These are phyloP conservation scores for Hyperoplus lanceolatus DNA, from an alignment of 2,797 vertebrate genomes.

Conservation along the genomic window DNA sequence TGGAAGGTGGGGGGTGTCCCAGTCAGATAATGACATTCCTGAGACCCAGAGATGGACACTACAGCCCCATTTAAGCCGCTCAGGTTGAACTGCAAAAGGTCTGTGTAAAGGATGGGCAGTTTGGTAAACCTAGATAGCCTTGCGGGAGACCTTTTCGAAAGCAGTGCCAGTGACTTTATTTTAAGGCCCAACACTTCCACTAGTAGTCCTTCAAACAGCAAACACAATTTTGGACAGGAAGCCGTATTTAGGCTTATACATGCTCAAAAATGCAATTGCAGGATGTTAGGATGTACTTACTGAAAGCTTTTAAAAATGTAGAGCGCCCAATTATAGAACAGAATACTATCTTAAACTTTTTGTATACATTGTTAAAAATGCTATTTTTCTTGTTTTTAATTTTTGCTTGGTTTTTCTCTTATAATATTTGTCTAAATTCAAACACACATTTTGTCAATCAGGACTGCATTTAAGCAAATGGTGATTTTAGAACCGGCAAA, in stretches of 20 bases:
- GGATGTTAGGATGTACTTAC: slow-evolving; percentile 2
- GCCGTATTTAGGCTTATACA: not conserved
- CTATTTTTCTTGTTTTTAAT: not conserved
- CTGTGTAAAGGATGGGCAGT: slow-evolving; percentile 29
- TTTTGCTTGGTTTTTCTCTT: not conserved
- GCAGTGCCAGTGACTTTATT: slow-evolving; percentile 2
- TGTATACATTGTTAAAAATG: not conserved
- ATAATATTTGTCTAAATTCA: not conserved
- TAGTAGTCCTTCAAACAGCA: slow-evolving; percentile 23
- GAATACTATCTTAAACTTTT: not conserved
- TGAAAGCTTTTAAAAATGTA: not conserved
- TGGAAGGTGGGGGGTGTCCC: slow-evolving; percentile 66
- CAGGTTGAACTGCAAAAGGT: slow-evolving; percentile 71
- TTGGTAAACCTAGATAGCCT: slow-evolving; percentile 41
- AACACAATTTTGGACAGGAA: slow-evolving; percentile 24
- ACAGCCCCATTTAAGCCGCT: slow-evolving; percentile 80
- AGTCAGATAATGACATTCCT: slow-evolving; percentile 89
- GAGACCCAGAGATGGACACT: slow-evolving; percentile 85
- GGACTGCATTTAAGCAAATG: not conserved
- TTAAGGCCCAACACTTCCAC: slow-evolving; percentile 5
- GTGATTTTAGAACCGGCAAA: not conserved
- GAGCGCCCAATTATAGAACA: not conserved
- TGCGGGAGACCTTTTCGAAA: slow-evolving; percentile 18
- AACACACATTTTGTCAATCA: not conserved
- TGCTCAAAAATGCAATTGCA: slow-evolving; percentile 9